Base-by-base conservation (phyloP, 2,888 invertebrate genomes). In the Capitulum mitella region DNA sequence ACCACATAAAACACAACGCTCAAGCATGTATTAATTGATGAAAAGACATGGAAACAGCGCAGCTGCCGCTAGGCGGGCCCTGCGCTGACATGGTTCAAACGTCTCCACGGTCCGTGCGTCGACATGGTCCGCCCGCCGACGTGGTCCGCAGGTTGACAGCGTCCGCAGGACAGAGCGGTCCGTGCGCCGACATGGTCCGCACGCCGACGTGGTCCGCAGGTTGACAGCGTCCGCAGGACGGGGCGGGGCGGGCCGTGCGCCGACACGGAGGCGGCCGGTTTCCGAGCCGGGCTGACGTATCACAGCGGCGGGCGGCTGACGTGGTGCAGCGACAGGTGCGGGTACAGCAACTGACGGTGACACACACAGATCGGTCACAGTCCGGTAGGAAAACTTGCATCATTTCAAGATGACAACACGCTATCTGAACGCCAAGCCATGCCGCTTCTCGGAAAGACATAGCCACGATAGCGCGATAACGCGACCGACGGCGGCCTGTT, bases 1-100 rank as follows among this genome's bases (percentile, higher is more conserved):
- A 70, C 37, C 70, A 70, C 37, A 29, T 70, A 70, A 70, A 70
- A 70, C 40, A 70, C 70, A 70, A 70, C 40, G 26, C 70, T 10
- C 22, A 40, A 64, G 64, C 5, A 22, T 29, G 29, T 10, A 29
- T n/a, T 10, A 58, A 58, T 58, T 10, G 29, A n/a, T 58, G 29
- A n/a, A 2, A 10, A n/a, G 29, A n/a, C 29, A 22, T 29, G 8
- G 2, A 6, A 3, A 29, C 8, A 19, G 48, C 22, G 3, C 48
- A 51, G 48, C 48, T 19, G 48, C 48, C 10, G 58, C 10, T 5
- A 43, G 43, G 12, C 5, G 43, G 43, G 6, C 5, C 43, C 12
- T 12, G 6, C 43, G n/a, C n/a, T n/a, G n/a, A n/a, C n/a, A n/a
- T n/a, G n/a, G n/a, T n/a, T n/a, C n/a, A n/a, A n/a, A n/a, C n/a